Conservation (phyloP, 2,888 invertebrate species). For the Drosophila ochracea region DNA sequence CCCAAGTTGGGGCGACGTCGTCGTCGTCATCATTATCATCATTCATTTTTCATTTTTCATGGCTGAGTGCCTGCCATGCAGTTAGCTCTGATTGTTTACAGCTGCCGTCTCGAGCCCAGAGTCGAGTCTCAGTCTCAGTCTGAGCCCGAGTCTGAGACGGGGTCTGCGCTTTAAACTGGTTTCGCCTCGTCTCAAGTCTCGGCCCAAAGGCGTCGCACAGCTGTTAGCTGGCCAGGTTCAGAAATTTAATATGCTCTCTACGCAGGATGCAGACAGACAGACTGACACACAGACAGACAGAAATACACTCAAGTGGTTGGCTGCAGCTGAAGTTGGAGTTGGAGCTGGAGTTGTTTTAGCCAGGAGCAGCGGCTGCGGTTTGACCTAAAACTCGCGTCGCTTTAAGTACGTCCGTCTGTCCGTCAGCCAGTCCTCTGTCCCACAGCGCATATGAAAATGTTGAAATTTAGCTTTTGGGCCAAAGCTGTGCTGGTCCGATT, state of each 20-base stretch:
- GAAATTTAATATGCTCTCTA: slow-evolving; percentile 76
- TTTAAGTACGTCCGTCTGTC: slow-evolving; percentile 25
- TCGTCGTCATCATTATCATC: slow-evolving; percentile 72
- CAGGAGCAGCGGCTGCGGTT: slow-evolving; percentile 58
- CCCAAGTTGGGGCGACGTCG: slow-evolving; percentile 27
- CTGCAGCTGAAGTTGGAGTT: slow-evolving; percentile 22
- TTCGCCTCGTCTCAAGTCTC: slow-evolving; percentile 42
- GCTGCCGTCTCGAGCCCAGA: slow-evolving; percentile 63
- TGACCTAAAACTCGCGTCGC: slow-evolving; percentile 67
- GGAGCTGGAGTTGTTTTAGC: slow-evolving; percentile 18
- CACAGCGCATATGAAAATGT: slow-evolving; percentile 45
- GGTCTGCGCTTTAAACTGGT: slow-evolving; percentile 55
- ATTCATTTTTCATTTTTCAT: slow-evolving; percentile 75
- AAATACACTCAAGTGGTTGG: slow-evolving; percentile 36
- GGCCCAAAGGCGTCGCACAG: slow-evolving; percentile 64
- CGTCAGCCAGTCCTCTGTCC: neutral
- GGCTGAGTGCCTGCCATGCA: slow-evolving; percentile 80
- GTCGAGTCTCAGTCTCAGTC: slow-evolving; percentile 21
- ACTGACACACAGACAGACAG: slow-evolving; percentile 29
- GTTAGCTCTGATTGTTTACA: slow-evolving; percentile 81
- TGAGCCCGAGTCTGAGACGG: slow-evolving; percentile 16
- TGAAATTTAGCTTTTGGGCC: slow-evolving; percentile 44
- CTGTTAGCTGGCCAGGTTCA: slow-evolving; percentile 67
- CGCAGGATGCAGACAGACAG: slow-evolving; percentile 71
- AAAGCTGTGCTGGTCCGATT: slow-evolving; percentile 49